Evolutionary conservation across 2,113 vertebrate species (phyloP), one percentile per base, ranked within the genome.

Genomic region (Oryzias woworae): DNA sequence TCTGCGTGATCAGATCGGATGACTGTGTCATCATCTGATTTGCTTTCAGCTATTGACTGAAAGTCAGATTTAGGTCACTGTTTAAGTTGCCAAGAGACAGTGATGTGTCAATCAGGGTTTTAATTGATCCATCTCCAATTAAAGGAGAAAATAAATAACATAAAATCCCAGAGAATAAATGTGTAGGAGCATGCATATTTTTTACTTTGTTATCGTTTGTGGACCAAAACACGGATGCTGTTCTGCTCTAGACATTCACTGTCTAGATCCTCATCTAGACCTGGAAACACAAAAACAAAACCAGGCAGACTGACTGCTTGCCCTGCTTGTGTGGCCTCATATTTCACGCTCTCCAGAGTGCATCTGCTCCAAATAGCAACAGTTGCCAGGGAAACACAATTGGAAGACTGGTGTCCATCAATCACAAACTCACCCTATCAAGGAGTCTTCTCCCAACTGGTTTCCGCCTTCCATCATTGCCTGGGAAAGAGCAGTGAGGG

Each of bases 391-490:
- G 12, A 36, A 7, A 24, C 16, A 24, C 3, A 17, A 60, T 44
- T 76, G 66, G 75, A 12, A 23, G 46, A 60, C 22, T 10, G 24
- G 45, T 23, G 69, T 78, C 82, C 62, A 31, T 83, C 56, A 60
- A 41, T 59, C 49, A 26, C 24, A 18, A 47, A 89, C 94, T 94
- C 78, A 99, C 97, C 95, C 95, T 87, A 98, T 85, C 48, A 98
- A 92, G 53, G 95, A 96, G 57, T 99, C 97, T 62, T 99, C 96
- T 31, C 94, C 94, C 45, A 99, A 84, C 75, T 96, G 95, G 78
- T 77, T 58, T 0, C 93, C 94, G 0, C 96, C 95, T 66, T 99
- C 97, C 58, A 94, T 93, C 95, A 99, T 95, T 1, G 94, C 95
- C 73, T 98, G 96, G 31, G 96, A 96, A 10, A 98, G 91, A 0